phyloP scores from a whole-genome alignment of 2,888 invertebrate species.

The Aromia moschata region DNA sequence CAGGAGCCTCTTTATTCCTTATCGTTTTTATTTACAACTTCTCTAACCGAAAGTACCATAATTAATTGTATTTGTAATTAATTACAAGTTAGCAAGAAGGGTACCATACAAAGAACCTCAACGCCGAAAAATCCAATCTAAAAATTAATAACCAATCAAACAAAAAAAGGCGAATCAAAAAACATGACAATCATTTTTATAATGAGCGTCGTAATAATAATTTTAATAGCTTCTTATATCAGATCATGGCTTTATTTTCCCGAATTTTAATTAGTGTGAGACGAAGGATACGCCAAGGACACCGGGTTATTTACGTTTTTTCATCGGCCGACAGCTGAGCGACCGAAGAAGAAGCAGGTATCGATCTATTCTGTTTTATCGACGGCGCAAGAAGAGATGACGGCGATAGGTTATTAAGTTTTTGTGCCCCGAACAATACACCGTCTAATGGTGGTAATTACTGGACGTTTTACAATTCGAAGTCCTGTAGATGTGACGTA shows the following conservation, averaged over 20 bases:
- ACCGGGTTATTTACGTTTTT: conserved; percentile 20
- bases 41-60: neutral
- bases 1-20: neutral
- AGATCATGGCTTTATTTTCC: conserved; percentile 29
- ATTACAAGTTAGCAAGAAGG: conserved; percentile 27
- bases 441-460: conserved; percentile 17
- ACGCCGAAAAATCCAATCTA: conserved; percentile 26
- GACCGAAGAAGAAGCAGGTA: neutral
- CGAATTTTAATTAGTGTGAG: conserved; percentile 40
- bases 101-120: conserved; percentile 33
- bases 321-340: conserved; percentile 14
- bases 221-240: conserved; percentile 48
- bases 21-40: neutral
- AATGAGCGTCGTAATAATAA: conserved; percentile 43
- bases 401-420: conserved; percentile 18
- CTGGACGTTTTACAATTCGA: conserved; percentile 3
- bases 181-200: conserved; percentile 46
- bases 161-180: conserved; percentile 43
- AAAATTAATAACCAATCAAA: conserved; percentile 33
- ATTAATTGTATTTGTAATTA: conserved; percentile 19
- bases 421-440: conserved; percentile 9
- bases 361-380: conserved; percentile 7
- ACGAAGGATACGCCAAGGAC: conserved; percentile 37
- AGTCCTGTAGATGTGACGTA: neutral
- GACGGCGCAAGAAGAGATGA: conserved; percentile 1